Conservation (phyloP, 35 echinoderm and acorn worm species). For the Holothuria glaberrima region DNA sequence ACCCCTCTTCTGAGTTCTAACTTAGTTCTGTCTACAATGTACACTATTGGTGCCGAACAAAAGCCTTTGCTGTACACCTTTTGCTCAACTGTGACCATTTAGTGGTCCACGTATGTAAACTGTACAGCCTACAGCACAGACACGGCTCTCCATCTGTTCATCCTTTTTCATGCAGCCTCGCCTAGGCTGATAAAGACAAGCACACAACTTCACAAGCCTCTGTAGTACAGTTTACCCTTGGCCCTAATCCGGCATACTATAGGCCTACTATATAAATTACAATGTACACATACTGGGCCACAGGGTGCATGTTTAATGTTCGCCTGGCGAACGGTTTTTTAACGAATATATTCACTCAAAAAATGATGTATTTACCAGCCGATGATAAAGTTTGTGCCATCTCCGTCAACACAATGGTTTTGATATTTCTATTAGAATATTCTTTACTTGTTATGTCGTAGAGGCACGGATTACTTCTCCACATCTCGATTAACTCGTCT, state of each 20-base stretch:
- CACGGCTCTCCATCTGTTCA: constrained; percentile 1
- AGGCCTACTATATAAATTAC: constrained; percentile 14
- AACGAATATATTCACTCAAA: background rate
- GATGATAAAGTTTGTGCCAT: no score
- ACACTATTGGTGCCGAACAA: constrained; percentile 6
- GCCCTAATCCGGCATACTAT: constrained; percentile 3
- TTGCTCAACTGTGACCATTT: constrained; percentile 14
- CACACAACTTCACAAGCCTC: constrained; percentile 19
- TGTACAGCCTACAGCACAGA: background rate
- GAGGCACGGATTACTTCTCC: constrained; percentile 1
- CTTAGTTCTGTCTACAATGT: background rate
- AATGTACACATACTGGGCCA: constrained; percentile 13
- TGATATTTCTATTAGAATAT: background rate
- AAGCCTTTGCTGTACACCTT: constrained; percentile 14
- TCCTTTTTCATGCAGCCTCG: constrained; percentile 5
- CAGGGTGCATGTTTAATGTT: constrained; percentile 1
- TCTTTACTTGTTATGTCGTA: background rate
- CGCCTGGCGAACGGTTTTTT: background rate
- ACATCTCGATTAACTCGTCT: constrained; percentile 1
- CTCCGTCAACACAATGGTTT: constrained; percentile 20
- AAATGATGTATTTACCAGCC: no score
- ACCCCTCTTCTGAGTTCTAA: background rate
- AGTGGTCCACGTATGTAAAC: constrained; percentile 1
- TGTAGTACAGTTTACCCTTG: constrained; percentile 3
- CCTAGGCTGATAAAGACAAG: background rate